phyloP scores from a whole-genome alignment of 2,888 invertebrate species.

The Prenolepis imparis region DNA sequence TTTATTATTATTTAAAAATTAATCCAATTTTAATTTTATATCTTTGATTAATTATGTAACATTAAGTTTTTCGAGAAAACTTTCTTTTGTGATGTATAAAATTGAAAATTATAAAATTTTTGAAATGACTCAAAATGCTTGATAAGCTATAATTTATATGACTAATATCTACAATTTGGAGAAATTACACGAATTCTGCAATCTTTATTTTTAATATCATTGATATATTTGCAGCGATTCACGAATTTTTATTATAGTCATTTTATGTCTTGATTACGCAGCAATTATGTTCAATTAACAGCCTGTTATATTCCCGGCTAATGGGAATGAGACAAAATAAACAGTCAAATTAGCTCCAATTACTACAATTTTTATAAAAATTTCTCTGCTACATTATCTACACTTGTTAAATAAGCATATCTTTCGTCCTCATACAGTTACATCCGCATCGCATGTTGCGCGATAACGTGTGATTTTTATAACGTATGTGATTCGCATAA shows the following conservation, averaged over 20 bases:
- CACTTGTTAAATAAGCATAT: not conserved
- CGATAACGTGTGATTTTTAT: constrained; percentile 25
- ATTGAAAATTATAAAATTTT: not conserved
- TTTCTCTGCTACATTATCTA: not conserved
- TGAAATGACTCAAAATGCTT: not conserved
- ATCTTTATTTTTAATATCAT: not conserved
- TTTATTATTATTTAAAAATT: not conserved
- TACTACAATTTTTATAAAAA: constrained; percentile 31
- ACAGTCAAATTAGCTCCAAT: constrained; percentile 62
- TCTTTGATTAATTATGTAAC: not conserved
- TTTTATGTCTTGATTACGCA: constrained; percentile 22
- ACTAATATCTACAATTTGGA: not conserved
- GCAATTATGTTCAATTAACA: constrained; percentile 40
- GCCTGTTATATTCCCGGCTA: constrained; percentile 33
- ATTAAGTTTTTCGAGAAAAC: not conserved
- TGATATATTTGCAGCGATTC: not conserved
- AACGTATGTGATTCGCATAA: constrained; percentile 22
- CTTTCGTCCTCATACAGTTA: constrained; percentile 10
- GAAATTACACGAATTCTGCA: not conserved
- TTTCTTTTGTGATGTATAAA: not conserved
- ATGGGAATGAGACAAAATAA: constrained; percentile 27
- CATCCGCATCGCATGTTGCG: constrained; percentile 35
- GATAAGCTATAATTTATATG: not conserved
- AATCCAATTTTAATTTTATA: not conserved
- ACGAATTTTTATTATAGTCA: not conserved